Base-by-base conservation (phyloP, 35 echinoderm and acorn worm species). In the Chiridota heheva region DNA sequence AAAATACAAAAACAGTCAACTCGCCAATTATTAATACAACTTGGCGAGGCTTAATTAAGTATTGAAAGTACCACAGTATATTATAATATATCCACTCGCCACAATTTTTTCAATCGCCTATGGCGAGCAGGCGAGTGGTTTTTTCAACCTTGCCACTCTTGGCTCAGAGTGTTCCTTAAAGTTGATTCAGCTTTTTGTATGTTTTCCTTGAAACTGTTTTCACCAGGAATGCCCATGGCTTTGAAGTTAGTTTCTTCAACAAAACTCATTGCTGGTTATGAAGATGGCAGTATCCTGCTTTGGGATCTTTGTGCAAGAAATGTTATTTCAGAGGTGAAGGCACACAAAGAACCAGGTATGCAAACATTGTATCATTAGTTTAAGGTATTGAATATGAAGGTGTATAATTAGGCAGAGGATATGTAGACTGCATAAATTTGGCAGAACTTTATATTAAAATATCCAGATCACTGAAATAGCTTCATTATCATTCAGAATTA, bases 161-260 rank as follows among this genome's bases (percentile, higher is more conserved):
- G 43, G 36, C 8, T 15, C 10, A 16, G 12, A 16, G 8, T 10
- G 62, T 10, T 31, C 62, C 15, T 12, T 15, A 10, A 15, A 42
- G 16, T 42, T 8, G 16, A 18, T 60, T 61, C 16, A 58, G 51
- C 58, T 29, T 49, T 32, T 20, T 2, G 31, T 65, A 64, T 42
- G 8, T 40, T 63, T 29, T 41, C 3, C 0, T 41, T 22, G 28
- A 31, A 43, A 1, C 42, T 44, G 30, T 73, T 61, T 29, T n/a
- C 16, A 44, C 0, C 44, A 96, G 92, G 92, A 7, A 96, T 96
- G 92, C 82, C 83, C 36, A 96, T 96, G 92, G 86, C 87, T 38
- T 35, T 96, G 34, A 90, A 96, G 46, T 96, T 90, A 59, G 41
- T 96, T 8, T 49, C 58, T 67, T 69, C 40, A 16, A 59, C 58